Evolutionary conservation across 2,797 vertebrate species (phyloP).

Genomic region (Falco cherrug): DNA sequence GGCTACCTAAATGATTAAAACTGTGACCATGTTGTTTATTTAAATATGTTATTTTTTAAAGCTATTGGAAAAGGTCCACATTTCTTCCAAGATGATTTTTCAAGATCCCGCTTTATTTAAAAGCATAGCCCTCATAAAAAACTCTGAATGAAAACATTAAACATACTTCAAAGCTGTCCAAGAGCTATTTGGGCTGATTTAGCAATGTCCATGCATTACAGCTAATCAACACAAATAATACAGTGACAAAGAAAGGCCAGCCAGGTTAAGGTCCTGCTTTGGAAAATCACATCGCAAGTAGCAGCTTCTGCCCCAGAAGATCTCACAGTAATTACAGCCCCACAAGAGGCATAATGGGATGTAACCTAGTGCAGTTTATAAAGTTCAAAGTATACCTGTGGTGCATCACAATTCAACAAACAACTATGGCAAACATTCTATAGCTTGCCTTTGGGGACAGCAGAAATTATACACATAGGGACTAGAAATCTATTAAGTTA

Average conservation of each 20-base stretch:
- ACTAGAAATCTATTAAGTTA: constrained; percentile 30
- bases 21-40: constrained; percentile 5
- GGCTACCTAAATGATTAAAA: constrained; percentile 49
- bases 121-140: background rate
- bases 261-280: background rate
- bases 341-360: background rate
- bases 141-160: background rate
- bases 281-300: background rate
- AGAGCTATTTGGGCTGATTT: background rate
- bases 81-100: constrained; percentile 18
- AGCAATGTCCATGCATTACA: background rate
- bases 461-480: background rate
- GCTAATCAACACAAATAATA: background rate
- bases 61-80: background rate
- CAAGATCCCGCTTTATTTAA: background rate
- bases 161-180: background rate
- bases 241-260: background rate
- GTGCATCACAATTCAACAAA: constrained; percentile 38
- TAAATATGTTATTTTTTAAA: constrained; percentile 43
- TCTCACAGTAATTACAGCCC: background rate
- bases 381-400: background rate
- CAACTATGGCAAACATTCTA: background rate
- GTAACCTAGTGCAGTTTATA: background rate
- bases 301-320: background rate
- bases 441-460: constrained; percentile 32